Conservation (phyloP, 2,797 vertebrate species). For the Simalia tracyae region DNA sequence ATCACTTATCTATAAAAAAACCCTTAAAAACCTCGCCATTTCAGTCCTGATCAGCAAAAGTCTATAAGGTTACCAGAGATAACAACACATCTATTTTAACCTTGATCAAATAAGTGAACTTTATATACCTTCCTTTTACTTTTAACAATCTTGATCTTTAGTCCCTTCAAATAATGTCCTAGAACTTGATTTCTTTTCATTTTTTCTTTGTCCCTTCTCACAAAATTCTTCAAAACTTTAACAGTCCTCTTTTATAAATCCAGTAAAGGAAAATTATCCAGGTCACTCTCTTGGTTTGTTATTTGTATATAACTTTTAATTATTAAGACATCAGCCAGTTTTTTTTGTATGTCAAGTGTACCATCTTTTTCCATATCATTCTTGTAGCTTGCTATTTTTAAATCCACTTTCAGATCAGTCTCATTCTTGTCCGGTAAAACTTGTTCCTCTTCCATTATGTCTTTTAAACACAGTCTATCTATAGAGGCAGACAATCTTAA, state of each 20-base stretch:
- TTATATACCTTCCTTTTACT: background rate
- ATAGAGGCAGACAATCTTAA: background rate
- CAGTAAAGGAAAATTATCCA: no score
- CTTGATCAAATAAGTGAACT: background rate
- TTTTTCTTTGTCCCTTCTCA: background rate
- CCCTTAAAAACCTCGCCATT: background rate
- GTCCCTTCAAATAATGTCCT: background rate
- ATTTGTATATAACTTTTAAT: no score
- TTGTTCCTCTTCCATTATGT: no score
- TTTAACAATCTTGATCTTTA: background rate
- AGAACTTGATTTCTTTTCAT: background rate
- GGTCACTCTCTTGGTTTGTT: no score
- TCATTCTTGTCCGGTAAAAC: no score
- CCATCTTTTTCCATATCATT: no score
- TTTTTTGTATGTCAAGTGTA: no score
- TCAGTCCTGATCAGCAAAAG: background rate
- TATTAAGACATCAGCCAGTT: no score
- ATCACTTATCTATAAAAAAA: background rate
- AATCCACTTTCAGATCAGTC: no score
- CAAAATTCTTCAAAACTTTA: background rate
- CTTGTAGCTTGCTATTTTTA: no score
- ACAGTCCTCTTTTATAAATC: background rate
- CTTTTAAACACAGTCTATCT: no score
- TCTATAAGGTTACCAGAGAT: background rate
- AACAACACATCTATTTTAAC: background rate